These are phyloP conservation scores for Buceros bicornis DNA, from an alignment of 2,797 vertebrate genomes.

Conservation along the genomic window DNA sequence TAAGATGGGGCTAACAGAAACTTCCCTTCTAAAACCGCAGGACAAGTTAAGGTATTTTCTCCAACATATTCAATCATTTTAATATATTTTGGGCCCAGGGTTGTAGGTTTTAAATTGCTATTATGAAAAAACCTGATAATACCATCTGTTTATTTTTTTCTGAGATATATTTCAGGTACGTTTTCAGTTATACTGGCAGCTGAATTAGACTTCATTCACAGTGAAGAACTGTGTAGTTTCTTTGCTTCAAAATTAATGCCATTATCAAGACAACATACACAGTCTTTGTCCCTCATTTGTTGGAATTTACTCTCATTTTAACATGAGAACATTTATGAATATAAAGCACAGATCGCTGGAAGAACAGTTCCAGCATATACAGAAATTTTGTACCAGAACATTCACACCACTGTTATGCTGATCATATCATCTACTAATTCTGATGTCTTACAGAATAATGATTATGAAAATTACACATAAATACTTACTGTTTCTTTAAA, in stretches of 20 bases:
- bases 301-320: background rate
- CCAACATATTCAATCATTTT: background rate
- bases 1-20: background rate
- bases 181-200: background rate
- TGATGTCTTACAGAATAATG: background rate
- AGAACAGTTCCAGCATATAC: background rate
- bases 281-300: background rate
- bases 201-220: background rate
- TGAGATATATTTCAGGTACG: background rate
- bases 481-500: constrained; percentile 95
- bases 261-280: background rate
- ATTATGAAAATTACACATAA: background rate
- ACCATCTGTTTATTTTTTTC: background rate
- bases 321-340: background rate
- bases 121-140: background rate
- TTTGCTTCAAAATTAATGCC: background rate
- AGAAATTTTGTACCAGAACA: background rate
- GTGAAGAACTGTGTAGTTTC: background rate
- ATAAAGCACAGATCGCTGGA: background rate
- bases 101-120: background rate
- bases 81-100: background rate
- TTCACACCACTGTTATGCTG: background rate
- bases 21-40: background rate
- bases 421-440: background rate
- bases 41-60: background rate